A percentile compares a stretch with the other conserved stretches of the same genome.
phyloP scores from a whole-genome alignment of 2,113 vertebrate genomes.

The Fukomys damarensis region DNA sequence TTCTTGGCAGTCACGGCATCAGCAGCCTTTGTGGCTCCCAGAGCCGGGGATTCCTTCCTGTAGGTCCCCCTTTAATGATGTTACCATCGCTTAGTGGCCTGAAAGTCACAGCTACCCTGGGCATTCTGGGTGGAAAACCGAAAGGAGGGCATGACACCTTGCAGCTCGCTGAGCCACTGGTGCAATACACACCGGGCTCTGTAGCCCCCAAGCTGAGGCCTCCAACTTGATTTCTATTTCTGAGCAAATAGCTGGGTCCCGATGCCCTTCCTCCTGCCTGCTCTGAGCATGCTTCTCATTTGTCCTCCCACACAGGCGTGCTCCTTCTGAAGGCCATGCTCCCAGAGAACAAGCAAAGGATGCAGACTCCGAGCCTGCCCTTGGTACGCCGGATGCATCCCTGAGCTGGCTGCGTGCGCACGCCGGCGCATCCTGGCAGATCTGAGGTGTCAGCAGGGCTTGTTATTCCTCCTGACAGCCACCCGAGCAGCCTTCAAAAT shows the following conservation, averaged over 20 bases:
- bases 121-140: neutral
- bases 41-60: too few relatives aligned
- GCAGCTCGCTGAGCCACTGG: neutral
- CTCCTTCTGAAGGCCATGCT: neutral
- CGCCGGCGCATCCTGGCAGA: neutral
- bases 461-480: neutral
- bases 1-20: neutral
- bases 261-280: neutral
- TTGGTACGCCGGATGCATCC: rapidly evolving
- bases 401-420: neutral
- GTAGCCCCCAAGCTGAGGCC: neutral
- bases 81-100: neutral
- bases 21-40: neutral
- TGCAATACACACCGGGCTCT: rapidly evolving
- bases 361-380: neutral
- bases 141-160: neutral
- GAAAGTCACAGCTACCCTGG: neutral
- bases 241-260: neutral
- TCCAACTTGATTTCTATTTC: neutral
- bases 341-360: neutral
- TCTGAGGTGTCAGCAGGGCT: neutral
- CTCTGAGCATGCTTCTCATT: neutral
- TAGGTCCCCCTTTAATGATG: neutral
- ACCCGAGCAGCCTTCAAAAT: neutral
- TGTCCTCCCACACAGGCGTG: neutral